Percentiles rank a stretch among this genome's conserved stretches.
Conservation (phyloP, 2,888 invertebrate species). For the Ceriagrion tenellum region DNA sequence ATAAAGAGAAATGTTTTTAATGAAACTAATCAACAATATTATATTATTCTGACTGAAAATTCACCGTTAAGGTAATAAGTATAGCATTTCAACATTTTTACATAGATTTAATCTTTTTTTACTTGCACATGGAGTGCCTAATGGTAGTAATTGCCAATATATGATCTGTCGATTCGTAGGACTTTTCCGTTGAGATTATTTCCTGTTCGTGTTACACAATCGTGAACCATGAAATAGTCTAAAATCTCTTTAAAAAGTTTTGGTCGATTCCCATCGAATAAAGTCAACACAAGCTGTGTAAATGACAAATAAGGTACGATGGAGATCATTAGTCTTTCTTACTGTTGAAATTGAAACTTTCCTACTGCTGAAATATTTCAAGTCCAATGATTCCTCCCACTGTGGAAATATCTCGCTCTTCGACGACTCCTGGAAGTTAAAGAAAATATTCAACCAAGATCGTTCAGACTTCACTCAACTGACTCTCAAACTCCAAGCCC, state of each 20-base stretch:
- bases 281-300: background rate
- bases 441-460: background rate
- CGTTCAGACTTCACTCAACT: background rate
- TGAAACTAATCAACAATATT: no score
- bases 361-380: background rate
- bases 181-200: background rate
- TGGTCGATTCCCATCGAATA: background rate
- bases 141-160: no score
- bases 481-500: background rate
- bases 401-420: background rate
- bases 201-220: background rate
- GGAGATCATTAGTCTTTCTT: background rate
- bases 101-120: no score
- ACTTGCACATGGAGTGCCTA: no score
- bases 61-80: no score
- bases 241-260: background rate
- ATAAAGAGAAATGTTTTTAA: no score
- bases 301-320: background rate
- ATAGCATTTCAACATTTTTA: no score
- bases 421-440: background rate
- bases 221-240: no score
- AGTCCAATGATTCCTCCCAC: background rate
- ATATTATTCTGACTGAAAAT: no score
- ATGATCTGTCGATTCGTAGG: background rate
- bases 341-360: no score